These are phyloP conservation scores for Paradoxurus hermaphroditus DNA, from an alignment of 2,113 vertebrate genomes.

Conservation along the genomic window DNA sequence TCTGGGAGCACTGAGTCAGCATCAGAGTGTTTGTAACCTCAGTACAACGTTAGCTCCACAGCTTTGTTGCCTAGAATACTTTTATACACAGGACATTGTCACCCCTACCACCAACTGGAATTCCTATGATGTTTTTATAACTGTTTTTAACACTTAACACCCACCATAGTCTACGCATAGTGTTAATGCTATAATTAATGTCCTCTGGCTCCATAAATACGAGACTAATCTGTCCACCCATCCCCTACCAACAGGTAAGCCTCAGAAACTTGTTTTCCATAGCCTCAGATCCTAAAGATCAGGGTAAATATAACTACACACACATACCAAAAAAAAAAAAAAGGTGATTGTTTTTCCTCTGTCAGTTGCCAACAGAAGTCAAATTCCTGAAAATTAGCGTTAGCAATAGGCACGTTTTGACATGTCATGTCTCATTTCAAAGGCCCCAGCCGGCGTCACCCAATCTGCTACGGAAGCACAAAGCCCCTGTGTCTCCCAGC, in stretches of 20 bases:
- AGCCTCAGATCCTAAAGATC: not conserved
- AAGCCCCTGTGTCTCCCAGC: slow-evolving; percentile 66
- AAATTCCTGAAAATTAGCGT: slow-evolving; percentile 69
- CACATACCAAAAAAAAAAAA: not conserved
- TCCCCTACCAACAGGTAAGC: not conserved
- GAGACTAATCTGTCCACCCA: not conserved
- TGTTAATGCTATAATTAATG: not conserved
- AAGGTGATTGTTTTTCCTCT: slow-evolving; percentile 20
- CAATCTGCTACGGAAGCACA: slow-evolving; percentile 33
- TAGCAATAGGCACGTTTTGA: slow-evolving; percentile 47
- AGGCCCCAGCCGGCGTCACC: slow-evolving; percentile 6
- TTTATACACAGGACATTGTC: not conserved
- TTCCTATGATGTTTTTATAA: not conserved
- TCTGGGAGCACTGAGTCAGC: not conserved
- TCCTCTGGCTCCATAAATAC: not conserved
- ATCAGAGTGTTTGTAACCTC: not conserved
- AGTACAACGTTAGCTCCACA: accelerated
- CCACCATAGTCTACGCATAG: not conserved
- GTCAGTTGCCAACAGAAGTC: slow-evolving; percentile 52
- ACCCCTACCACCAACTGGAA: not conserved
- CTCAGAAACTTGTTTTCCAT: not conserved
- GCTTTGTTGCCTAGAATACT: not conserved
- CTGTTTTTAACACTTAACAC: not conserved
- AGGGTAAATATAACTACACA: not conserved
- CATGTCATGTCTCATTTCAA: slow-evolving; percentile 62